Percentiles rank a stretch among this genome's conserved stretches.
Evolutionary conservation across 2,888 invertebrate genomes (phyloP).

Genomic region (Ophion costatus): DNA sequence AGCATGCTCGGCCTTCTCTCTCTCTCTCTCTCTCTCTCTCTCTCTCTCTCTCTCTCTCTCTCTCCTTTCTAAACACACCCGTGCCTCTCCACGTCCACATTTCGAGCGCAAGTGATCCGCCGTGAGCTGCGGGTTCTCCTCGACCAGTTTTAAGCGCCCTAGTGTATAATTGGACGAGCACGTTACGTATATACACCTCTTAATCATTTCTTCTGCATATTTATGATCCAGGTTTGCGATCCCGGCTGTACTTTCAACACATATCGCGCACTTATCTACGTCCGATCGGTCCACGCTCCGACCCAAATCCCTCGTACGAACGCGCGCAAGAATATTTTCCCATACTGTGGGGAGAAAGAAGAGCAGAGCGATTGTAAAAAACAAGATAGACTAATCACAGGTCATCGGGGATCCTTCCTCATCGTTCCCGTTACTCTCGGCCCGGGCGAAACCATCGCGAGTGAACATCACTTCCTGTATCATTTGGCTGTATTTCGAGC

Average conservation of each 20-base stretch:
- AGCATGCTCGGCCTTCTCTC: constrained; percentile 13
- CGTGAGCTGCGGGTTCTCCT: constrained; percentile 56
- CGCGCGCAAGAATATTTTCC: background rate
- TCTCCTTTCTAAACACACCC: background rate
- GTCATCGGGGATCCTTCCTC: background rate
- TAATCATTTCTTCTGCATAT: constrained; percentile 53
- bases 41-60: background rate
- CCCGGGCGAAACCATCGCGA: background rate
- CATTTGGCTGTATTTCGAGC: background rate
- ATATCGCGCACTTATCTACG: background rate
- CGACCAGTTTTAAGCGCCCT: constrained; percentile 74
- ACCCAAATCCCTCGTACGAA: background rate
- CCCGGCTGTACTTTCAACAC: background rate
- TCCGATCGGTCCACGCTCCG: background rate
- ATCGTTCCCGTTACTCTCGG: background rate
- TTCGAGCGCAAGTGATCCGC: constrained; percentile 44
- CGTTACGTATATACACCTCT: constrained; percentile 33
- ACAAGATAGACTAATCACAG: background rate
- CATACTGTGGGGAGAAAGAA: background rate
- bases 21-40: background rate
- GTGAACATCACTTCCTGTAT: background rate
- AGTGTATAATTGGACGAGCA: constrained; percentile 67
- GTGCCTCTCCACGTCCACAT: background rate
- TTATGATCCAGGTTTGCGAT: constrained; percentile 18
- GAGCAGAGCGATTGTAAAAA: background rate